Percentiles rank a stretch among this genome's conserved stretches.
Conservation (phyloP, 2,888 invertebrate species). For the Desoria tigrina region DNA sequence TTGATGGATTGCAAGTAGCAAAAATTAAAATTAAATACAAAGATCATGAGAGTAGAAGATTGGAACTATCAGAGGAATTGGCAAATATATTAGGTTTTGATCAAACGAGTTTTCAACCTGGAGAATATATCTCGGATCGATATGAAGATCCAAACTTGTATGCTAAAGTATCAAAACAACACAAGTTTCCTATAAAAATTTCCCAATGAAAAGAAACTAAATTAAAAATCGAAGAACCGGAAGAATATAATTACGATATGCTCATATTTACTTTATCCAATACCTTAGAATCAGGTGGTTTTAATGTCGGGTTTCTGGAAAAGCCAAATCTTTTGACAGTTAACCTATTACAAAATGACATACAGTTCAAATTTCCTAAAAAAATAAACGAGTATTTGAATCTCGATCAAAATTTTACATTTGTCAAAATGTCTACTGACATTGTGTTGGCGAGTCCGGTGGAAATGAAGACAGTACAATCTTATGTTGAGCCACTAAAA, state of each 20-base stretch:
- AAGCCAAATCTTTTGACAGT: no score
- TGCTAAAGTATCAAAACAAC: neutral
- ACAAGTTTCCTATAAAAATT: neutral
- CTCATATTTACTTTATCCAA: neutral
- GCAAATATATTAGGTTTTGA: neutral
- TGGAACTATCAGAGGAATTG: neutral
- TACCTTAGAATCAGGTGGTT: no score
- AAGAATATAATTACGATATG: neutral
- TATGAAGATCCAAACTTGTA: neutral
- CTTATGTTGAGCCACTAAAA: no score
- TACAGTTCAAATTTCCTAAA: no score
- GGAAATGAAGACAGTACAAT: no score
- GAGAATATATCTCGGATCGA: neutral
- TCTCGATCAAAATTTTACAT: no score
- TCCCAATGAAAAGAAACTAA: neutral
- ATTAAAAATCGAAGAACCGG: neutral
- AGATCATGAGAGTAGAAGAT: neutral
- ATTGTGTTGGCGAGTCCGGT: no score
- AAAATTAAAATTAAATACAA: neutral
- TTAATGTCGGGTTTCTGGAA: no score
- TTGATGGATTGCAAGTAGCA: neutral
- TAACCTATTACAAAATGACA: no score
- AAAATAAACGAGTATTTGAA: no score
- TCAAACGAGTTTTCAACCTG: neutral
- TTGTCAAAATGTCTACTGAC: no score